Base-by-base conservation (phyloP, 2,113 vertebrate species). In the Talpa occidentalis region DNA sequence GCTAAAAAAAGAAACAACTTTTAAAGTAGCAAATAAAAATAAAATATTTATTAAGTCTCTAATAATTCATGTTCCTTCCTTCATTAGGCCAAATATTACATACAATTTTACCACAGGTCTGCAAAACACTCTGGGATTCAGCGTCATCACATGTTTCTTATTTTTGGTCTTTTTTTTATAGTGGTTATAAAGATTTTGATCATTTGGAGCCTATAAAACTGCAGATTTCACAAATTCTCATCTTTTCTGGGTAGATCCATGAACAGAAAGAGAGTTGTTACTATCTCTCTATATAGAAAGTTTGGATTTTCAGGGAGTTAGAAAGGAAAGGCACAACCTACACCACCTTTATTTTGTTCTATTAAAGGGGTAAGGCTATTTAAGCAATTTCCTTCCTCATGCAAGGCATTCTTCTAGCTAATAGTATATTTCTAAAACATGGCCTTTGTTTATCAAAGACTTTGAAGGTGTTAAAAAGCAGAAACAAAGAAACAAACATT, bases 351-450 rank as follows among this genome's bases (percentile, higher is more conserved):
- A 73, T 64, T 60, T 49, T 14, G 30, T 6, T 14, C 8, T 32
- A 28, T 88, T 30, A 79, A 70, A 56, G 2, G 19, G 24, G 2
- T 21, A n/a, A 40, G 3, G 0, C 40, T 54, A 8, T 70, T 52
- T 37, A 37, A 60, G 6, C 12, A 66, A 66, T 66, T 77, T 47
- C 37, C 7, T 60, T 15, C 85, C 24, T 59, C 22, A 49, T 67
- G 7, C 37, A 64, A 42, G 86, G 10, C 0, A 76, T 66, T 37
- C 10, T 4, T 69, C 72, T 49, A 56, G 9, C 62, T 54, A 76
- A 85, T 52, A 91, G n/a, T 56, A 74, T 14, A 62, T 70, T 91
- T 88, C 12, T 77, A 42, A 92, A 94, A 72, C 10, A 72, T 3
- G 64, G 3, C 3, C 6, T 49, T 21, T 54, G 16, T 3, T 15